Base-by-base conservation (phyloP, 30 jellyfish, hydroid and myxozoan species). In the Turritopsis dohrnii region DNA sequence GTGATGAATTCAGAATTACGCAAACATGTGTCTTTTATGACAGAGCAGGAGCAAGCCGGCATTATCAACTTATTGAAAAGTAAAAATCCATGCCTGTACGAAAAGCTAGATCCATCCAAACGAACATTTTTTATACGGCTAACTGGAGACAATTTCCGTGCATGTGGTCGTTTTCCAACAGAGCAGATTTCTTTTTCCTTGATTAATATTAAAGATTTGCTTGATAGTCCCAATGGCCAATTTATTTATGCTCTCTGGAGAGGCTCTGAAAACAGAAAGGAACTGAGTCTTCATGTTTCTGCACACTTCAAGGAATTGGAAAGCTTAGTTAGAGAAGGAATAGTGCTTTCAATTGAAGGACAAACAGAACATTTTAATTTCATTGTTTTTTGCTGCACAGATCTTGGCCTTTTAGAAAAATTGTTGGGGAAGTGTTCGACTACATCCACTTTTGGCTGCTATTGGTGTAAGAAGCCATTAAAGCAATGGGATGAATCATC, bases 131-230 rank as follows among this genome's bases (percentile, higher is more conserved):
- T 79, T n/a, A 30, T 79, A 28, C 30, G 24, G 52, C 83, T 28
- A 52, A 79, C 86, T 79, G 86, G 86, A 19, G 86, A 79, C 52
- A 79, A 79, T 52, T 30, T 79, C 23, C 86, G 86, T 29, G 83
- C 60, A 23, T 30, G 65, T 23, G 30, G 65, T 22, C 16, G 83
- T 23, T 75, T 75, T 75, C 83, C 83, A 4, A 75, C 83, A 22
- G 83, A 79, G 81, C 82, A 28, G 41, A 52, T 60, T 19, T 79
- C 86, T 16, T 79, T 79, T 52, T 79, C 82, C 19, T 9, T 79
- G 27, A 25, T 28, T n/a, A 79, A 79, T 52, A 16, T 79, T 21
- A 52, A 13, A 79, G 52, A 52, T 19, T 1, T 79, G 27, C 21
- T 52, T 19, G 52, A 79, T 52, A 22, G 29, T 79, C 81, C 86